Evolutionary conservation across 2,113 vertebrate genomes (phyloP).

Genomic region (Hypanus sabinus): DNA sequence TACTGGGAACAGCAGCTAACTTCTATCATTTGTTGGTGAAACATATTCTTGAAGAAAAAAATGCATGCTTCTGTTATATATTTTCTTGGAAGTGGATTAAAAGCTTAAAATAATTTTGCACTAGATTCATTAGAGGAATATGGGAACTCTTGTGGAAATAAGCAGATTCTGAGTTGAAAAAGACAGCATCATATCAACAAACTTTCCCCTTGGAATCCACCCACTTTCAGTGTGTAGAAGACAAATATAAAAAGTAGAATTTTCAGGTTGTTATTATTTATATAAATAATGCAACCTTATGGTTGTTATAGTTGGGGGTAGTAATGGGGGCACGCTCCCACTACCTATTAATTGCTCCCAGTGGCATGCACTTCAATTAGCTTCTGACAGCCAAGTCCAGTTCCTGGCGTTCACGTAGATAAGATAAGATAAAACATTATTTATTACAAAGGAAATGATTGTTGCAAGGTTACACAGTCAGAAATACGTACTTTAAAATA

Average conservation of each 20-base stretch:
- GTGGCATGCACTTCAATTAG: no score
- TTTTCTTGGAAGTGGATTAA: not conserved
- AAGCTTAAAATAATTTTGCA: not conserved
- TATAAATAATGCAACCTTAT: no score
- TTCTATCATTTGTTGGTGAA: not conserved
- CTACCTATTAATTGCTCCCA: no score
- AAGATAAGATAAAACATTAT: no score
- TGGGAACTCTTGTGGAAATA: not conserved
- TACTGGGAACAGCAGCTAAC: not conserved
- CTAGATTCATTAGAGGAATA: not conserved
- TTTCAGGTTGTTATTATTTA: not conserved
- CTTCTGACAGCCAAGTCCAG: no score
- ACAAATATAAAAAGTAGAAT: slow-evolving; percentile 6
- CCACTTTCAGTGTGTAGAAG: not conserved
- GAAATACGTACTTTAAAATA: no score
- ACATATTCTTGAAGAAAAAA: not conserved
- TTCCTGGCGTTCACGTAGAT: no score
- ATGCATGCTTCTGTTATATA: not conserved
- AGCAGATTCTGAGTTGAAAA: not conserved
- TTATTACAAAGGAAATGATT: no score
- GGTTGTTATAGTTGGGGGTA: no score
- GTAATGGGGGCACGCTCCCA: no score
- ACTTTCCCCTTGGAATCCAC: not conserved
- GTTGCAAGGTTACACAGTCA: no score
- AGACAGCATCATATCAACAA: not conserved